These are phyloP conservation scores for Apteryx mantelli DNA, from an alignment of 2,113 vertebrate species.

Conservation along the genomic window DNA sequence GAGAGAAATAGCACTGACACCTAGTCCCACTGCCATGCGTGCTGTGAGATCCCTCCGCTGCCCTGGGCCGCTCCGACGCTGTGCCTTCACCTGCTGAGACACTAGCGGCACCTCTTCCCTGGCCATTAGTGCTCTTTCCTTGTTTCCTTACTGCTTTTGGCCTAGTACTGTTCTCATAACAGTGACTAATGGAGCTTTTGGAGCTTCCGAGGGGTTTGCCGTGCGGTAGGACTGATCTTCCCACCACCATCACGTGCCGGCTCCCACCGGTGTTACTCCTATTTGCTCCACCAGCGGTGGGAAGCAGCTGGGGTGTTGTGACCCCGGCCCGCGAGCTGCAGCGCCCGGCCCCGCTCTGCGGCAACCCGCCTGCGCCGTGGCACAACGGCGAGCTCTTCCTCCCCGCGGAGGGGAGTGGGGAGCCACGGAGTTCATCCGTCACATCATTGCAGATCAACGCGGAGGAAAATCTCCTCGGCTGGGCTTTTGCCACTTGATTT, in stretches of 20 bases:
- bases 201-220: neutral
- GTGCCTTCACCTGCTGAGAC: neutral
- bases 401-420: too few relatives aligned
- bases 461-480: too few relatives aligned
- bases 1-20: neutral
- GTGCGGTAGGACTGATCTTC: neutral
- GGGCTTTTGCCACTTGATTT: too few relatives aligned
- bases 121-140: neutral
- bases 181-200: neutral
- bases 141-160: neutral
- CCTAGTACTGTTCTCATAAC: neutral
- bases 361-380: too few relatives aligned
- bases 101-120: neutral
- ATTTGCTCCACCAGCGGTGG: too few relatives aligned
- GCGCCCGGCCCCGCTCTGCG: too few relatives aligned
- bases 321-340: too few relatives aligned
- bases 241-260: neutral
- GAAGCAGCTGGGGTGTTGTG: too few relatives aligned
- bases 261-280: too few relatives aligned
- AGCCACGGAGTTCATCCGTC: too few relatives aligned
- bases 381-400: too few relatives aligned
- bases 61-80: neutral
- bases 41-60: neutral
- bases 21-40: neutral
- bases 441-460: too few relatives aligned